These are phyloP conservation scores for Oreohelix idahoensis DNA, from an alignment of 1,140 invertebrate genomes.

Conservation along the genomic window DNA sequence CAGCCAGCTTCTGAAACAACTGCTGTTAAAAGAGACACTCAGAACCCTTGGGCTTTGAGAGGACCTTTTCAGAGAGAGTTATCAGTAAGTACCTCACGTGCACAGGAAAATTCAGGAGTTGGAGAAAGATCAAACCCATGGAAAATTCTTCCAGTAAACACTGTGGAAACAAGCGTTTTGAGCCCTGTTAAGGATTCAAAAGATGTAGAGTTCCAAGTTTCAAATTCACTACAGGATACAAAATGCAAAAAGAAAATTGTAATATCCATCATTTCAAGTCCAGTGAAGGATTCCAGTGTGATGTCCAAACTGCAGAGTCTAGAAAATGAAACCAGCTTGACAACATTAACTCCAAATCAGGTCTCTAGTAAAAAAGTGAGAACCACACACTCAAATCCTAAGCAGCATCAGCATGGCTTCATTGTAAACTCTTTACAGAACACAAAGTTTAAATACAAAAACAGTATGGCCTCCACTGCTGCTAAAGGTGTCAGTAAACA, in stretches of 20 bases:
- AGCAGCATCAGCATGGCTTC: too few species aligned
- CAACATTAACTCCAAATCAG: too few species aligned
- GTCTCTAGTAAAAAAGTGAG: too few species aligned
- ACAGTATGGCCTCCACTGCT: too few species aligned
- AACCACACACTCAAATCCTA: too few species aligned
- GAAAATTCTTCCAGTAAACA: background rate
- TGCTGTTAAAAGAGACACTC: background rate
- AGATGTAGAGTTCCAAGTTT: background rate
- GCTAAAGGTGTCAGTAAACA: too few species aligned
- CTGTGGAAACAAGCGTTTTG: background rate
- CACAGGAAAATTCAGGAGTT: background rate
- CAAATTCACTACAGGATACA: background rate
- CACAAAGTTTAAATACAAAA: too few species aligned
- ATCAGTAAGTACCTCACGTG: background rate
- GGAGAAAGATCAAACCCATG: background rate
- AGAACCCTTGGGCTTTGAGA: background rate
- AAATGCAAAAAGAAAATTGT: background rate
- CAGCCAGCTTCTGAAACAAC: background rate
- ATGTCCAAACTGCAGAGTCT: background rate
- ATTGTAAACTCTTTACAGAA: too few species aligned
- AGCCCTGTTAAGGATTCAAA: background rate
- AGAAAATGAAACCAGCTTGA: too few species aligned
- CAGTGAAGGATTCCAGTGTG: background rate
- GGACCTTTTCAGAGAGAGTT: background rate
- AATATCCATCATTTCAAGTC: background rate